Base-by-base conservation (phyloP, 1,140 invertebrate genomes). In the Diuraphis noxia region DNA sequence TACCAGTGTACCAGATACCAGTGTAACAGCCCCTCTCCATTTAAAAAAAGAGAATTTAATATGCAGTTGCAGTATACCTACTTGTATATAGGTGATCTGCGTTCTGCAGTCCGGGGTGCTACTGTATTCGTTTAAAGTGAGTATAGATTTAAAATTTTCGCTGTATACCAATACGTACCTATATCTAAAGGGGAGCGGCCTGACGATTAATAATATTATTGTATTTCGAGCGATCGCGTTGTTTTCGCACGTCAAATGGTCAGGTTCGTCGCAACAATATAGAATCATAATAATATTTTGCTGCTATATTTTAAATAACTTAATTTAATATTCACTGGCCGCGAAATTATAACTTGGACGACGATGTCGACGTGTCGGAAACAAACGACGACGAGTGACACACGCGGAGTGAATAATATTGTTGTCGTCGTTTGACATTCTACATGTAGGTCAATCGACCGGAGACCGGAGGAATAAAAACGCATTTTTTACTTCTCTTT, bases 371-470 rank as follows among this genome's bases (percentile, higher is more conserved):
- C 56, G 56, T 72, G 30, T 10, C 13, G 56, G 56, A 72, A n/a
- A 72, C 56, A 72, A n/a, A 72, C n/a, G 56, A n/a, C 56, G 56
- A 72, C 56, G 56, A n/a, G 56, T n/a, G 56, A 72, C 56, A 72
- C 56, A 17, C 30, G 10, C 56, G 13, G 30, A 72, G 56, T 72
- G 56, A 72, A 72, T 72, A 72, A 72, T 72, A n/a, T 72, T 34
- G 56, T n/a, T n/a, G 56, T 72, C 13, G 56, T n/a, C 56, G 56
- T 72, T 34, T 72, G 56, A 72, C 56, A 72, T 72, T 72, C 4
- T 72, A 72, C 56, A 72, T 72, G n/a, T 72, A 72, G 56, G 56
- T 72, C 56, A 72, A 72, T 72, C 56, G 56, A 72, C 56, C 56
- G 56, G 30, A 63, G 56, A 63, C 56, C 56, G 56, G 30, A 72